Evolutionary conservation across 2,888 invertebrate genomes (phyloP), one percentile per base, ranked within the genome.

Genomic region (Spisula solida): DNA sequence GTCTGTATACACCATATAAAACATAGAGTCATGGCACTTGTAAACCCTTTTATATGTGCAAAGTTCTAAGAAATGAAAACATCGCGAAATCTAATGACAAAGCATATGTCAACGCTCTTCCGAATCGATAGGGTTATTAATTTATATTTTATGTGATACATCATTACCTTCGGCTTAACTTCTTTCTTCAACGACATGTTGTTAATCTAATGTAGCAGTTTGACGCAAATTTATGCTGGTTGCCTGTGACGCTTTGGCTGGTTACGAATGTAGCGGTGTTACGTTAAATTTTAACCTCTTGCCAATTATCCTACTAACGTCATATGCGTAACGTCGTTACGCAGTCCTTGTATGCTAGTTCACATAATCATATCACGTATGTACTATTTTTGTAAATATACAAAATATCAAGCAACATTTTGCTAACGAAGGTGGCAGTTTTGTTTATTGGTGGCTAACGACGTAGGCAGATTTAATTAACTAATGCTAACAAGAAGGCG

Each of bases 181-280:
- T 75, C 34, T 34, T 75, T 75, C 16, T 75, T 75, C 12, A 75
- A 16, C 6, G 75, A 31, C 75, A 75, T 75, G 31, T 34, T 34
- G 4, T 34, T 12, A 1, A 31, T 41, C 18, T 31, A 25, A 31
- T 18, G 18, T 1, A 18, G 34, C 75, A 34, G 75, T 56, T 34
- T 34, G 34, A 0, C 12, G 25, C 0, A 51, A 48, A 83, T 12
- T 31, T 31, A 47, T 70, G 12, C 41, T 47, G 82, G 82, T 82
- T 82, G 82, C 82, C 82, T 66, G 41, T 48, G 82, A 82, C 82
- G 82, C 82, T 70, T 83, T 79, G 55, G 56, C 55, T 85, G 84
- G 79, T 56, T 75, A 56, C 75, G 29, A 47, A 47, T 29, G 29
- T 51, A 47, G 47, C 51, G 83, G 70, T 83, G 75, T 25, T 29